Base-by-base conservation (phyloP, 37 sponge, comb jelly and placozoan genomes). In the Petrosia ficiformis region DNA sequence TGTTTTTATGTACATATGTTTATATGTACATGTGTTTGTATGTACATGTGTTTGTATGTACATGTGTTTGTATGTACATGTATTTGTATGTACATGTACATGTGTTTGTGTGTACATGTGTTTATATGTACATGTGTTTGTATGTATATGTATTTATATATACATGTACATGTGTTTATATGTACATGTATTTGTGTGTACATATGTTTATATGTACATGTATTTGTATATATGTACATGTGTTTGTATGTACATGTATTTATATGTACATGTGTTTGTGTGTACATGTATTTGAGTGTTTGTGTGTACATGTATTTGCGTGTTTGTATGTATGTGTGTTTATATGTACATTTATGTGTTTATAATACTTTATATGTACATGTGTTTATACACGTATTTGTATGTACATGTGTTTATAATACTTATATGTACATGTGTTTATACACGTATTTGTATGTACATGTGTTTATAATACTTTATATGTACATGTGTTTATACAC, bases 201-300 rank as follows among this genome's bases (percentile, higher is more conserved):
- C n/a, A n/a, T n/a, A n/a, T n/a, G n/a, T n/a, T n/a, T n/a, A n/a
- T 19, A 37, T 68, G 70, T 72, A 72, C 52, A 22, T 24, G 29
- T 21, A 26, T 8, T 29, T n/a, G n/a, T 57, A 48, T 14, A 48
- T 48, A n/a, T 38, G 66, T 39, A 6, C 77, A 36, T 75, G 87
- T 93, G 73, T 89, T 78, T n/a, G 94, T 76, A 56, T 97, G 94
- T 42, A 94, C 95, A 71, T 87, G 89, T 43, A 97, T n/a, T n/a
- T n/a, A n/a, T n/a, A n/a, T n/a, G n/a, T 48, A 48, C 54, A 14
- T 14, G 14, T 36, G 33, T 10, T 11, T 24, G 6, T n/a, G 35
- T 6, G 70, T 37, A 68, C 32, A 68, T 34, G 70, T 33, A 68
- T 35, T 11, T n/a, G n/a, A n/a, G n/a, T n/a, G n/a, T 21, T 68